These are phyloP conservation scores for Solea senegalensis DNA, from an alignment of 2,113 vertebrate genomes.

Conservation along the genomic window DNA sequence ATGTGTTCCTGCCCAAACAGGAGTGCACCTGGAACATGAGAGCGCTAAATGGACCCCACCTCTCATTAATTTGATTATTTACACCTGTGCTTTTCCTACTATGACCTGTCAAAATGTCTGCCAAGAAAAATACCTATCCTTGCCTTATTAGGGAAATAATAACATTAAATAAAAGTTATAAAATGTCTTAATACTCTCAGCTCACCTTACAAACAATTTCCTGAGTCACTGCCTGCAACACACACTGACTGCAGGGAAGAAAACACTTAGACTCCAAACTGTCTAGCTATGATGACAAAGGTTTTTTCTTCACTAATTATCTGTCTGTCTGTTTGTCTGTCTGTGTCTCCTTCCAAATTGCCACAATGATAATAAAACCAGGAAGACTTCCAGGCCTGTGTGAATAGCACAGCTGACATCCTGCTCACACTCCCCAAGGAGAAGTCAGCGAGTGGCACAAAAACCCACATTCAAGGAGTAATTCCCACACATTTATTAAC, in stretches of 20 bases:
- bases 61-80: too few species aligned
- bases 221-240: slow-evolving; percentile 40
- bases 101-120: too few species aligned
- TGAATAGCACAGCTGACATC: slow-evolving; percentile 29
- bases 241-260: slow-evolving; percentile 8
- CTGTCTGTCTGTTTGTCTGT: background rate
- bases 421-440: slow-evolving; percentile 27
- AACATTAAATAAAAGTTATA: too few species aligned
- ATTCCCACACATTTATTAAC: slow-evolving; percentile 30
- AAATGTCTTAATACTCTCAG: too few species aligned
- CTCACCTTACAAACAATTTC: background rate
- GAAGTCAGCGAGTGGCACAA: slow-evolving; percentile 48
- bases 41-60: too few species aligned
- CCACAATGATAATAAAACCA: slow-evolving; percentile 13
- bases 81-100: too few species aligned
- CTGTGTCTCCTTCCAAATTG: slow-evolving; percentile 18
- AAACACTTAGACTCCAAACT: slow-evolving; percentile 16
- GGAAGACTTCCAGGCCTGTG: background rate
- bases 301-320: slow-evolving; percentile 12
- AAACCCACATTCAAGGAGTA: slow-evolving; percentile 59
- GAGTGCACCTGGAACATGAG: too few species aligned
- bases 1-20: too few species aligned
- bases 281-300: slow-evolving; percentile 22
- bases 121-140: too few species aligned
- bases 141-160: too few species aligned